Conservation (phyloP, 2,888 invertebrate genomes). For the Tholera decimalis region DNA sequence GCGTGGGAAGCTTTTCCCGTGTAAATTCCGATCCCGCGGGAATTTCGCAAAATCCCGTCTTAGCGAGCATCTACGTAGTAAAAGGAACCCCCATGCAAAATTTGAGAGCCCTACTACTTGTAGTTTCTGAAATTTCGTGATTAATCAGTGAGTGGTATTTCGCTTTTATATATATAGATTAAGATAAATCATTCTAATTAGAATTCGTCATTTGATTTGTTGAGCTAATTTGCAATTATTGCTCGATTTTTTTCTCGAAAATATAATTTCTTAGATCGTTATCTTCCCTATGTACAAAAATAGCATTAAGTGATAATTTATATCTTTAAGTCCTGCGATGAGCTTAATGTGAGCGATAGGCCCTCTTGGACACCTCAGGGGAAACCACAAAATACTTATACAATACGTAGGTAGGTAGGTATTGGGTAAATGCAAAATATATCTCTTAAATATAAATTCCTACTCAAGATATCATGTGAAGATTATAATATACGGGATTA, state of each 20-base stretch:
- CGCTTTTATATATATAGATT: no score
- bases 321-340: constrained; percentile 52
- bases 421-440: constrained; percentile 26
- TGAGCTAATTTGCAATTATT: constrained; percentile 27
- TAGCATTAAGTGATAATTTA: constrained; percentile 57
- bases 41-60: no score
- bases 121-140: no score
- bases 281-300: constrained; percentile 63
- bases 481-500: constrained; percentile 16
- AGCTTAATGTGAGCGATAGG: constrained; percentile 48
- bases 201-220: constrained; percentile 16
- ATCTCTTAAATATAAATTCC: constrained; percentile 17
- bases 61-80: no score
- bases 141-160: no score
- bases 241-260: constrained; percentile 52
- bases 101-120: no score
- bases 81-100: no score
- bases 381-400: constrained; percentile 1
- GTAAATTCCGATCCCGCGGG: no score
- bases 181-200: constrained; percentile 10
- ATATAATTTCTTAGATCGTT: constrained; percentile 54
- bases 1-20: no score
- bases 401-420: background rate
- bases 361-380: constrained; percentile 46
- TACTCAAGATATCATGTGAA: constrained; percentile 27